Evolutionary conservation across 2,888 invertebrate genomes (phyloP).

Genomic region (Amorpha juglandis): DNA sequence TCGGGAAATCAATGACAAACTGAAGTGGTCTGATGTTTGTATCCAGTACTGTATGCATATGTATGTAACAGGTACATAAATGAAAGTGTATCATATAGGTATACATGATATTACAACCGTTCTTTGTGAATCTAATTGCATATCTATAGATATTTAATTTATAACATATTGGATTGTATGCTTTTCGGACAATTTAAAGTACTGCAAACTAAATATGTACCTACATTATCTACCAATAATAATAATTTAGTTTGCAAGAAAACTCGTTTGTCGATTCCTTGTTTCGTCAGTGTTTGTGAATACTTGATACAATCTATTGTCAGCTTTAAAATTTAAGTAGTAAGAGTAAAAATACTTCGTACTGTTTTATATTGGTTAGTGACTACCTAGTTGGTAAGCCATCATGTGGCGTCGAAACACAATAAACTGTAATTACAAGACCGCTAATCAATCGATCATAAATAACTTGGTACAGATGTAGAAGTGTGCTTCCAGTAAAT

Average conservation of each 20-base stretch:
- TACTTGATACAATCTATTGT: neutral
- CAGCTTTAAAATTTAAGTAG: neutral
- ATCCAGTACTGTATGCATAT: too few relatives aligned
- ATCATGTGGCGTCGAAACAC: neutral
- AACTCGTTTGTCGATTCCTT: slow-evolving; percentile 15
- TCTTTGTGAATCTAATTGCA: neutral
- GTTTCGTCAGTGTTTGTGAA: neutral
- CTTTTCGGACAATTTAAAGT: too few relatives aligned
- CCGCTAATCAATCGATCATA: too few relatives aligned
- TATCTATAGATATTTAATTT: neutral
- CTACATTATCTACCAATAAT: neutral
- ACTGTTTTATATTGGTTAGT: neutral
- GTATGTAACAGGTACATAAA: too few relatives aligned
- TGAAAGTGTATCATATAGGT: too few relatives aligned
- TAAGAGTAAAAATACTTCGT: neutral
- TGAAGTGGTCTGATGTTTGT: too few relatives aligned
- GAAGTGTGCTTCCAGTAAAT: too few relatives aligned
- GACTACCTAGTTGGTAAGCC: neutral
- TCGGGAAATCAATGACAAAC: too few relatives aligned
- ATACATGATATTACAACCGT: neutral
- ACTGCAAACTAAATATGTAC: too few relatives aligned
- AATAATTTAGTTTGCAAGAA: neutral
- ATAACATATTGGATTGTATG: too few relatives aligned
- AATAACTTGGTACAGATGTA: too few relatives aligned
- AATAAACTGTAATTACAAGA: too few relatives aligned